These are phyloP conservation scores for Drosophila punjabiensis DNA, from an alignment of 1,140 invertebrate species.

Conservation along the genomic window DNA sequence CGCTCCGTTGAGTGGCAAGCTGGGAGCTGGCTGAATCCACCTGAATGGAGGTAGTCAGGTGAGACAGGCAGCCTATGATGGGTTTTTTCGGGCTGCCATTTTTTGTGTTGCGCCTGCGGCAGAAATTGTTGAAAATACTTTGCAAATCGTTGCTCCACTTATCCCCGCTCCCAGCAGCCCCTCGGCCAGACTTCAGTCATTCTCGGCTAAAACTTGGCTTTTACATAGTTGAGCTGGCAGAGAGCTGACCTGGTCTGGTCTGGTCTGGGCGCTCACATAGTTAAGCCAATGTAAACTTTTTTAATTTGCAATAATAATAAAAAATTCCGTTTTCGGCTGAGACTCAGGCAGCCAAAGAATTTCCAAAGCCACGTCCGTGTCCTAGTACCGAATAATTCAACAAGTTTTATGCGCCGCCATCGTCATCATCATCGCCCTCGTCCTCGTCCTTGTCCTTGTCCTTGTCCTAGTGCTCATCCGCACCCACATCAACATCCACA, in stretches of 20 bases:
- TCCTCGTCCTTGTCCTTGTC: background rate
- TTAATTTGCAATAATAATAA: conserved; percentile 84
- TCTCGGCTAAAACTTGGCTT: conserved; percentile 70
- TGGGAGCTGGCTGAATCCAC: background rate
- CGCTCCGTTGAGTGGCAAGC: conserved; percentile 32
- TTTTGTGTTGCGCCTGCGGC: conserved; percentile 64
- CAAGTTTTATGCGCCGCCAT: conserved; percentile 75
- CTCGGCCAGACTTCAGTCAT: conserved; percentile 19
- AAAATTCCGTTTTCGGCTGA: conserved; percentile 63
- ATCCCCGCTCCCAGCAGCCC: conserved; percentile 1
- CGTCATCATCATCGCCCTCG: conserved; percentile 15
- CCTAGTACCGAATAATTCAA: conserved; percentile 70
- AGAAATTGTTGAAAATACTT: conserved; percentile 73
- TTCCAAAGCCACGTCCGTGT: conserved; percentile 51
- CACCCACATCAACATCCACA: conserved; percentile 24
- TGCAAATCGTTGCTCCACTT: conserved; percentile 46
- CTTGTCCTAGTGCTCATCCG: conserved; percentile 27
- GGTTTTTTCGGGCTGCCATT: conserved; percentile 38
- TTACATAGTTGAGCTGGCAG: conserved; percentile 65
- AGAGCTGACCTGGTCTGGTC: background rate
- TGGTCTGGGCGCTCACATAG: conserved; percentile 57
- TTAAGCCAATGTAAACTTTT: conserved; percentile 81
- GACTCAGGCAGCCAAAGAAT: conserved; percentile 32
- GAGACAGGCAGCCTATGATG: conserved; percentile 46
- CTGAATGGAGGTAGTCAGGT: conserved; percentile 31